Base-by-base conservation (phyloP, 2,113 vertebrate genomes). In the Varanus komodoensis region DNA sequence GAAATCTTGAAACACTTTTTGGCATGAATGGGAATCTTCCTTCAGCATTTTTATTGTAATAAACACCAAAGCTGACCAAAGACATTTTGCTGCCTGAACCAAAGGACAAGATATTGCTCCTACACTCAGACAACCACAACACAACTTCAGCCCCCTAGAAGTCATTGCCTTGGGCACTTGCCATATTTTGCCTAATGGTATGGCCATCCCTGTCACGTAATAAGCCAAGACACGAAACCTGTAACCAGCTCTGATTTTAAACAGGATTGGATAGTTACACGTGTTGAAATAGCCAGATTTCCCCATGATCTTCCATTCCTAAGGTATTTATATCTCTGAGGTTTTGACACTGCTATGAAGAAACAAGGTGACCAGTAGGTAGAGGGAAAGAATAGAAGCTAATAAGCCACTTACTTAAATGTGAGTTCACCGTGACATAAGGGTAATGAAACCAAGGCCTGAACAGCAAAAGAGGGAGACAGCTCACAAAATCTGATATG, bases 381-480 rank as follows among this genome's bases (percentile, higher is more conserved):
- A 34, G 78, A 17, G 17, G 38, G 8, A 11, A 15, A 64, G 0
- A 73, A 57, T n/a, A 54, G 23, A 44, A 74, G 71, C 14, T 29
- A 67, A 61, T 38, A 25, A 64, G 44, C 27, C 32, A 54, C 4
- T 69, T 88, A 54, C 50, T 54, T 73, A 11, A 71, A 34, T 52
- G 52, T 83, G 57, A 21, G 27, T 87, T 52, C 78, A 34, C 77
- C 54, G 5, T 69, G 78, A 38, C 38, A 67, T 25, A n/a, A 32
- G 11, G 17, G n/a, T 34, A 57, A 82, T 73, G n/a, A 29, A 88
- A 82, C 8, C 21, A 38, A 88, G 57, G n/a, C 54, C 67, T 32
- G 68, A 88, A 23, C 87, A 81, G 61, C 38, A 78, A 87, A 79
- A 78, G 21, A 19, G 23, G 61, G 48, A 68, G 67, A 88, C 50